phyloP scores from a whole-genome alignment of 2,113 vertebrate genomes.

The Psilopsiagon aurifrons region DNA sequence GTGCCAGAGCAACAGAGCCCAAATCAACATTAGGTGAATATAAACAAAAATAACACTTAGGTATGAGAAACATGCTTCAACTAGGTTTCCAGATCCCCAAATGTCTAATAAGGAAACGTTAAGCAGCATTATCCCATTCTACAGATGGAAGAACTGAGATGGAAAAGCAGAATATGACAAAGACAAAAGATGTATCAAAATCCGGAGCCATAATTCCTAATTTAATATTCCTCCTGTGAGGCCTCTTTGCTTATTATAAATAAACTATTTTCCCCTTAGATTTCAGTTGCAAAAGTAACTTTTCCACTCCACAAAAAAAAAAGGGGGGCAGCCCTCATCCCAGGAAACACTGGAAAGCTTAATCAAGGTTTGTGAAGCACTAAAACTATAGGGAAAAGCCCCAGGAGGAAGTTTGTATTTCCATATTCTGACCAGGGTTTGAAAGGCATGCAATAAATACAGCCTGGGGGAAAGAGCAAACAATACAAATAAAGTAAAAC shows the following conservation, averaged over 20 bases:
- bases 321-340: not conserved
- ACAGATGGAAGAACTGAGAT: not conserved
- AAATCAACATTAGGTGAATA: not conserved
- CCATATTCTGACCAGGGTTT: constrained; percentile 47
- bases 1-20: not conserved
- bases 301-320: not conserved
- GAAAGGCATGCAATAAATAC: constrained; percentile 29
- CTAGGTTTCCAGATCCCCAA: not conserved
- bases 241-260: not conserved
- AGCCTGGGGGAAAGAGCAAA: constrained; percentile 1
- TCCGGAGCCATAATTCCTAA: not conserved
- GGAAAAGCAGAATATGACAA: not conserved
- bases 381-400: not conserved
- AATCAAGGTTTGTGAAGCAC: constrained; percentile 27
- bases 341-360: not conserved
- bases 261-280: not conserved
- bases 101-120: not conserved
- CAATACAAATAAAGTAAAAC: constrained; percentile 1
- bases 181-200: not conserved
- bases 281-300: not conserved
- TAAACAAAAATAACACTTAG: not conserved
- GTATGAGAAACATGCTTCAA: not conserved
- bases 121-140: not conserved
- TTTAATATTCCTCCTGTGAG: not conserved
- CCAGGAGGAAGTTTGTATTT: constrained; percentile 41